These are phyloP conservation scores for Protobothrops mucrosquamatus DNA, from an alignment of 2,113 vertebrate species.

Conservation along the genomic window DNA sequence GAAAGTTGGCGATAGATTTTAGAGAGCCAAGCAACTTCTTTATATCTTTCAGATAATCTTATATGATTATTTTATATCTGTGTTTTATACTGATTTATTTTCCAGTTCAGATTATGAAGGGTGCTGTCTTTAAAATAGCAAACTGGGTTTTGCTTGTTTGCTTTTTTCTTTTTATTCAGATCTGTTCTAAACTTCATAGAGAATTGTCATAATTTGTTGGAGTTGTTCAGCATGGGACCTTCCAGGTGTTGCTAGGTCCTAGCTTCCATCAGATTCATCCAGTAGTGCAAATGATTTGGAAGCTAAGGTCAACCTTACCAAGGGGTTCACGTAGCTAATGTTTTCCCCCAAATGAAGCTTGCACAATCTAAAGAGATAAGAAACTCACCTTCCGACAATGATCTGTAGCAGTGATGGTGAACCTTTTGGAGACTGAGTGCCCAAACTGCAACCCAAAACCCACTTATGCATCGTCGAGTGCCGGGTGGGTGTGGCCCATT, in stretches of 20 bases:
- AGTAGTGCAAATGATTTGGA: background rate
- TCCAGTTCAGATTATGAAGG: background rate
- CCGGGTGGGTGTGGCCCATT: too few relatives aligned
- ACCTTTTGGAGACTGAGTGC: too few relatives aligned
- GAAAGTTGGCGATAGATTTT: constrained; percentile 45
- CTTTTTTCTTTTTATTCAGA: background rate
- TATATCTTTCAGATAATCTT: constrained; percentile 37
- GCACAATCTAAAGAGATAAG: background rate
- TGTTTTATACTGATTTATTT: background rate
- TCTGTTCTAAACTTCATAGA: background rate
- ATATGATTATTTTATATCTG: background rate
- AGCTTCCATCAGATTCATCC: background rate
- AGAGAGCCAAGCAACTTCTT: constrained; percentile 46
- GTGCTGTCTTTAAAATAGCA: background rate
- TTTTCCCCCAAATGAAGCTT: background rate
- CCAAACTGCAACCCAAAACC: too few relatives aligned
- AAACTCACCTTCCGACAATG: background rate
- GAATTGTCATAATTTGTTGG: background rate
- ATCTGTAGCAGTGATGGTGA: too few relatives aligned
- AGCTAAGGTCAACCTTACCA: background rate
- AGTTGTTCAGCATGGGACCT: background rate
- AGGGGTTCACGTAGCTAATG: background rate
- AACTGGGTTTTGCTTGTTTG: background rate
- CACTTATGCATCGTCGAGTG: too few relatives aligned
- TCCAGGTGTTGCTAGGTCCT: background rate